phyloP scores from a whole-genome alignment of 2,888 invertebrate species.

The Diaperis boleti region DNA sequence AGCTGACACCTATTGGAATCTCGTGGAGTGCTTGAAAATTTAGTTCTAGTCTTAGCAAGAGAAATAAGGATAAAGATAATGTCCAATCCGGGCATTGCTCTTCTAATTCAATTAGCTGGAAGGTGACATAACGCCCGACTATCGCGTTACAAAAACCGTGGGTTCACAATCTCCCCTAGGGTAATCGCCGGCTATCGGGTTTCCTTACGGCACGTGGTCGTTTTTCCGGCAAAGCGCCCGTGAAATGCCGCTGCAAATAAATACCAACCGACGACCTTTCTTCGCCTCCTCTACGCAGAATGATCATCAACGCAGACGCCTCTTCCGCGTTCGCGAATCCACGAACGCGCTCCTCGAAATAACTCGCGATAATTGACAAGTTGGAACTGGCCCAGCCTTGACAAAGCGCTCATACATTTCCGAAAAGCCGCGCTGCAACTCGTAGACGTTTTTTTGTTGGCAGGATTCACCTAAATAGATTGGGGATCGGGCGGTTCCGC shows the following conservation, averaged over 20 bases:
- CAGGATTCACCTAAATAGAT: slow-evolving; percentile 32
- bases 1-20: too few species aligned
- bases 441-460: slow-evolving; percentile 19
- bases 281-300: background rate
- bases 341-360: slow-evolving; percentile 12
- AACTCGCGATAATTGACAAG: slow-evolving; percentile 32
- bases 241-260: slow-evolving; percentile 17
- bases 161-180: slow-evolving; percentile 8
- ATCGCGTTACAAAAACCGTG: slow-evolving; percentile 9
- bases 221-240: slow-evolving; percentile 9
- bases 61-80: too few species aligned
- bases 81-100: background rate
- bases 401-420: slow-evolving; percentile 34
- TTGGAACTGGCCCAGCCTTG: slow-evolving; percentile 34
- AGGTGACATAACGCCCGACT: background rate
- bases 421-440: slow-evolving; percentile 26
- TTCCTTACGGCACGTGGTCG: slow-evolving; percentile 22
- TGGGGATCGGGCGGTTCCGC: slow-evolving; percentile 30
- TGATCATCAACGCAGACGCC: slow-evolving; percentile 5
- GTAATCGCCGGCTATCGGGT: slow-evolving; percentile 20
- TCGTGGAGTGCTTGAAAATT: too few species aligned
- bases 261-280: slow-evolving; percentile 29
- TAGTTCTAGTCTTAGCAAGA: too few species aligned
- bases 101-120: background rate
- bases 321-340: slow-evolving; percentile 25